These are phyloP conservation scores for Chondrilla cf. caribensis DNA, from an alignment of 37 sponge, comb jelly and placozoan species.

Conservation along the genomic window DNA sequence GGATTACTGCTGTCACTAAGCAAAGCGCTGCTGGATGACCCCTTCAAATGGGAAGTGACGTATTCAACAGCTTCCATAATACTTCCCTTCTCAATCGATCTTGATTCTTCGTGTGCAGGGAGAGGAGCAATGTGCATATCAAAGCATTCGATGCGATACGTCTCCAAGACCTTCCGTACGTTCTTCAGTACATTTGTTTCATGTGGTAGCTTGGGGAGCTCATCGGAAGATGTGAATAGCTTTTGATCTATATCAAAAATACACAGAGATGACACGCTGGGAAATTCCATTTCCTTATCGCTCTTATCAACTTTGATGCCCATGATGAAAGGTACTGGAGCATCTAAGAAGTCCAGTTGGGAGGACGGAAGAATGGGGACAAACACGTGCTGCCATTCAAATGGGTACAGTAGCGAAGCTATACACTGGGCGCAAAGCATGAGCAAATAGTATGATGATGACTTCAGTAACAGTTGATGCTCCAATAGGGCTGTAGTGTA, in stretches of 20 bases:
- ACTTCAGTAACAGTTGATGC: conserved; percentile 83
- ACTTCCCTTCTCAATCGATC: conserved; percentile 2
- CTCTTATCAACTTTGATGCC: conserved; percentile 53
- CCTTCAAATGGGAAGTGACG: background rate
- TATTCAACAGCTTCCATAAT: background rate
- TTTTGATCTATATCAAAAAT: conserved; percentile 59
- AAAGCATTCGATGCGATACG: conserved; percentile 26
- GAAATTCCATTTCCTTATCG: background rate
- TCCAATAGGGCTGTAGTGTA: conserved; percentile 83
- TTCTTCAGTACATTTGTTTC: conserved; percentile 35
- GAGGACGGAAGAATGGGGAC: conserved; percentile 93
- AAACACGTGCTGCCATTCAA: conserved; percentile 93
- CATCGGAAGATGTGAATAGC: conserved; percentile 55
- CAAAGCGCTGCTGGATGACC: background rate
- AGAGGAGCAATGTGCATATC: conserved; percentile 29
- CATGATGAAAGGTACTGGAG: conserved; percentile 97
- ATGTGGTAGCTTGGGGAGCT: conserved; percentile 62
- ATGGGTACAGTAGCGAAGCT: conserved; percentile 83
- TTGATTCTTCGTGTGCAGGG: background rate
- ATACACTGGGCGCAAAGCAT: conserved; percentile 66
- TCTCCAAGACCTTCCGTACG: conserved; percentile 28
- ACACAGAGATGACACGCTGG: conserved; percentile 54
- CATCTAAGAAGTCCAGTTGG: conserved; percentile 83
- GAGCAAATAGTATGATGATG: conserved; percentile 54
- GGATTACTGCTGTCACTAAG: background rate